Conservation (phyloP, 37 sponge, comb jelly and placozoan genomes). For the Geodia barretti region DNA sequence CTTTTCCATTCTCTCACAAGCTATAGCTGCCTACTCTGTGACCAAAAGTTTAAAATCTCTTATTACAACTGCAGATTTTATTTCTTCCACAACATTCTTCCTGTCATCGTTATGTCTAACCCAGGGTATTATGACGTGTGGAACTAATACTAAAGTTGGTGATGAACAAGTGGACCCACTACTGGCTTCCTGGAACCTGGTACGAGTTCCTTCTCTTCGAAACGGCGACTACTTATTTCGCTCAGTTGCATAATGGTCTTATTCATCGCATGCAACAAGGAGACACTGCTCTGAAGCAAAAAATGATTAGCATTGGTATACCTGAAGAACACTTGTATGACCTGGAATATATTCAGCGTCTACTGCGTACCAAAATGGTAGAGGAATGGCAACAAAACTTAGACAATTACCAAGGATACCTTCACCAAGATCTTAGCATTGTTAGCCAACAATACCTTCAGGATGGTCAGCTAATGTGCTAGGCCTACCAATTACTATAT, state of each 20-base stretch:
- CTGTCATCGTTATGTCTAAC: background rate
- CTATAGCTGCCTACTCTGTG: background rate
- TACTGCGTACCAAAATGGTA: no score
- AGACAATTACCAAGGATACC: no score
- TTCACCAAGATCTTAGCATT: no score
- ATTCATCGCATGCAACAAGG: background rate
- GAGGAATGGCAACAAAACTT: no score
- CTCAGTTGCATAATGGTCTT: slow-evolving; percentile 8
- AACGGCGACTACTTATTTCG: slow-evolving; percentile 41
- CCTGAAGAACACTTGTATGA: no score
- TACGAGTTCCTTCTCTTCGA: slow-evolving; percentile 1
- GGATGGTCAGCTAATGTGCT: slow-evolving; percentile 1
- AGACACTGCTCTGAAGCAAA: background rate
- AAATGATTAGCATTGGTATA: background rate
- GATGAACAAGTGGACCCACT: background rate
- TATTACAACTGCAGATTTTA: background rate
- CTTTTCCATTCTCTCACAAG: background rate
- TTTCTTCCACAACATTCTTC: background rate
- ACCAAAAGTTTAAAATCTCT: background rate
- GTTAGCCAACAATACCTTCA: background rate
- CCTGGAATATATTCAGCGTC: no score
- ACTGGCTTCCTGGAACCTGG: slow-evolving; percentile 12
- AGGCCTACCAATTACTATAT: background rate
- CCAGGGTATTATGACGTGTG: background rate
- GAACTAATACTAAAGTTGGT: background rate